These are phyloP conservation scores for Trachymyrmex cornetzi DNA, from an alignment of 1,140 invertebrate species.

Conservation along the genomic window DNA sequence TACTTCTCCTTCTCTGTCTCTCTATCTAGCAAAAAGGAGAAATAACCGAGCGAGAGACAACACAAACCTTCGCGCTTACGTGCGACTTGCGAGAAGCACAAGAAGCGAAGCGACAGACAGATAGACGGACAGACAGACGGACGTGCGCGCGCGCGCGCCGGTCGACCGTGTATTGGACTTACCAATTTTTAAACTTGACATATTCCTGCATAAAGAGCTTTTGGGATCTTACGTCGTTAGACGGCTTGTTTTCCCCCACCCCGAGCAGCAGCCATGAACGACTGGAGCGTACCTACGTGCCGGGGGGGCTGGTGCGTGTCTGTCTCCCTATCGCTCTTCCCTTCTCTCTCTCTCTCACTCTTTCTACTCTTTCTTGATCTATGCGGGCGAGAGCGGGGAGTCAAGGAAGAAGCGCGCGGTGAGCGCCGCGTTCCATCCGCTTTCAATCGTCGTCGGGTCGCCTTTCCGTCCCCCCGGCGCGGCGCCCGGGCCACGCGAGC, in stretches of 20 bases:
- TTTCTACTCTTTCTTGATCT: background rate
- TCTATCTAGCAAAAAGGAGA: background rate
- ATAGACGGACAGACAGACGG: background rate
- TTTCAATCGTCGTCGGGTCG: conserved; percentile 35
- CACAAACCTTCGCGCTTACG: conserved; percentile 53
- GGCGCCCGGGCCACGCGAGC: background rate
- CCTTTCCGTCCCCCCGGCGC: background rate
- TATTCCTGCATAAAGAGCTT: conserved; percentile 86
- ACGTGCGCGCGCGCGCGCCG: background rate
- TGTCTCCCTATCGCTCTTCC: conserved; percentile 33
- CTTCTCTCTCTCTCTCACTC: conserved; percentile 2
- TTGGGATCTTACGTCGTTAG: conserved; percentile 77
- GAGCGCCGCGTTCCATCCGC: conserved; percentile 71
- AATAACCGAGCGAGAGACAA: conserved; percentile 18
- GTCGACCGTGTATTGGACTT: conserved; percentile 76
- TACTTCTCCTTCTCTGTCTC: background rate
- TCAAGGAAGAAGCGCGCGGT: conserved; percentile 70
- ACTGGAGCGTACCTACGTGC: conserved; percentile 71
- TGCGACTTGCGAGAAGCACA: conserved; percentile 20
- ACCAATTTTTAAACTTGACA: conserved; percentile 90
- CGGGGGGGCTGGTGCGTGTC: conserved; percentile 69
- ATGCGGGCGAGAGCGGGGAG: conserved; percentile 64
- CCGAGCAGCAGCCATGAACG: conserved; percentile 84
- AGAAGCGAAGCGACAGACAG: background rate
- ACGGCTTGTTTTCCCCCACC: conserved; percentile 84